Percentiles rank a stretch among this genome's conserved stretches.
phyloP scores from a whole-genome alignment of 1,140 invertebrate genomes.

The Lepeophtheirus salmonis region DNA sequence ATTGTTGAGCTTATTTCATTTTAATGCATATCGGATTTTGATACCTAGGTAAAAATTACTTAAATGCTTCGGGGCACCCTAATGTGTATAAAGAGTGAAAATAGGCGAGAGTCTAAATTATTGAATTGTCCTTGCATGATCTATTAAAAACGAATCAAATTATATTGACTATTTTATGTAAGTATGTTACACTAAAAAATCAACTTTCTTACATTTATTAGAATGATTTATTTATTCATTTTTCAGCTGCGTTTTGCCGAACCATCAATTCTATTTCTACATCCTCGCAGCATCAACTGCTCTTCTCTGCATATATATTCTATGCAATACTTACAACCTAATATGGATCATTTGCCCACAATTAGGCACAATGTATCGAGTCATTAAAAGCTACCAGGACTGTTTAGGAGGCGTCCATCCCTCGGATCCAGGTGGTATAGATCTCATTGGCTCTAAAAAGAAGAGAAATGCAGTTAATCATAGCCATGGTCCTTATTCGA shows the following conservation, averaged over 20 bases:
- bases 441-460: neutral
- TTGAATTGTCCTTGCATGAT: no score
- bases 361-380: slow-evolving; percentile 7
- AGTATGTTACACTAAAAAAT: no score
- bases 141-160: no score
- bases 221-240: no score
- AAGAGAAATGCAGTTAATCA: neutral
- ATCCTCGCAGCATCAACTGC: slow-evolving; percentile 1
- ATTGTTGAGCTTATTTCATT: no score
- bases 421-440: neutral
- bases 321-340: slow-evolving; percentile 14
- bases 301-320: slow-evolving; percentile 8
- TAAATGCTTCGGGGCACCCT: no score
- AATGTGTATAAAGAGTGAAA: no score
- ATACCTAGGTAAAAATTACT: no score
- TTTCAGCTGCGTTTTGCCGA: slow-evolving; percentile 10
- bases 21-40: no score
- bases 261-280: slow-evolving; percentile 16
- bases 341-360: slow-evolving; percentile 15
- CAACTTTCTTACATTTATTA: no score
- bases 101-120: no score
- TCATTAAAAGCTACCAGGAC: slow-evolving; percentile 5
- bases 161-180: no score
- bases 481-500: neutral
- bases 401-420: neutral